A percentile compares a stretch with the other conserved stretches of the same genome.
phyloP scores from a whole-genome alignment of 2,113 vertebrate genomes.

The Trichomycterus rosablanca region DNA sequence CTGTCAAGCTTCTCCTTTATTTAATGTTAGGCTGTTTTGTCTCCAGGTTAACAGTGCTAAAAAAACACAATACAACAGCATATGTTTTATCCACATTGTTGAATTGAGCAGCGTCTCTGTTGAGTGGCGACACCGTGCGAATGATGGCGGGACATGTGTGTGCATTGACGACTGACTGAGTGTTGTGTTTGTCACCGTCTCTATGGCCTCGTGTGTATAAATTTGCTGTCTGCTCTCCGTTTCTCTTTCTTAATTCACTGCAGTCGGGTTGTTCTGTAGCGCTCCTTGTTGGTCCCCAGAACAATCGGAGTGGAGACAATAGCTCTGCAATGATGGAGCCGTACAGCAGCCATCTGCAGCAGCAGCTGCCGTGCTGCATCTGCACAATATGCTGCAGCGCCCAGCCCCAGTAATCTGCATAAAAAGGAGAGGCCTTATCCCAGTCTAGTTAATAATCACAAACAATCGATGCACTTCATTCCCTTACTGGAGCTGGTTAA shows the following conservation, averaged over 20 bases:
- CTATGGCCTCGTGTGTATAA: slow-evolving; percentile 74
- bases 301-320: slow-evolving; percentile 97
- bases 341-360: slow-evolving; percentile 99
- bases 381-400: slow-evolving; percentile 98
- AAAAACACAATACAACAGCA: slow-evolving; percentile 56
- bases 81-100: slow-evolving; percentile 72
- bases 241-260: slow-evolving; percentile 77
- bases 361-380: slow-evolving; percentile 99
- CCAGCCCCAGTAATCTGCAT: slow-evolving; percentile 99
- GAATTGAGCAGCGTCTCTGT: slow-evolving; percentile 71
- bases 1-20: slow-evolving; percentile 14
- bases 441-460: slow-evolving; percentile 97
- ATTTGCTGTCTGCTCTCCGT: slow-evolving; percentile 71
- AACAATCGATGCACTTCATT: slow-evolving; percentile 97
- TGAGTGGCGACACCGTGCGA: slow-evolving; percentile 66
- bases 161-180: slow-evolving; percentile 61
- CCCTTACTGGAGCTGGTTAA: slow-evolving; percentile 78
- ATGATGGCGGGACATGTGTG: slow-evolving; percentile 40
- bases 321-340: slow-evolving; percentile 99
- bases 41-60: slow-evolving; percentile 44
- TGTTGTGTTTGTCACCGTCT: slow-evolving; percentile 65
- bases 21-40: slow-evolving; percentile 37
- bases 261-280: slow-evolving; percentile 84
- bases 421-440: slow-evolving; percentile 99
- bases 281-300: slow-evolving; percentile 80